Conservation (phyloP, 2,113 vertebrate species). For the Hypocryptadius cinnamomeus region DNA sequence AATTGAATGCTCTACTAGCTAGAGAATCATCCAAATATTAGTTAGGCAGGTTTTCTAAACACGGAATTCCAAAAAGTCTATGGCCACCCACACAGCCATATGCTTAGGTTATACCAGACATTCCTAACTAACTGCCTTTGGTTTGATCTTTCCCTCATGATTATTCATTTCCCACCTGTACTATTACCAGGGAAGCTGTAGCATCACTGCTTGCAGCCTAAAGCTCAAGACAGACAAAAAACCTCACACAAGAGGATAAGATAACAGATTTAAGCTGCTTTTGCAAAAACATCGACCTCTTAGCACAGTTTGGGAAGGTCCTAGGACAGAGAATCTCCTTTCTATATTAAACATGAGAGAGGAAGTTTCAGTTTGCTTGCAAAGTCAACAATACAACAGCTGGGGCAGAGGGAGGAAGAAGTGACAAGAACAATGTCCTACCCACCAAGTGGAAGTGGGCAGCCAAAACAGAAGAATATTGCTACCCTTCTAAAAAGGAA, state of each 20-base stretch:
- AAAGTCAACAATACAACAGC: neutral
- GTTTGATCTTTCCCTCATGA: neutral
- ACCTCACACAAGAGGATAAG: neutral
- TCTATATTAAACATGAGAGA: neutral
- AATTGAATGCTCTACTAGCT: neutral
- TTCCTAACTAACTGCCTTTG: neutral
- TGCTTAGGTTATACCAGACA: neutral
- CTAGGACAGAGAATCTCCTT: neutral
- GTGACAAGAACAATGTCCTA: neutral
- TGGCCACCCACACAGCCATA: neutral
- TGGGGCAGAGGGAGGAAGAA: neutral
- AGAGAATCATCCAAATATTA: slow-evolving; percentile 15
- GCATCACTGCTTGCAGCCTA: neutral
- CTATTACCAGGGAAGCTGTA: neutral
- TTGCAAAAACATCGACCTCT: neutral
- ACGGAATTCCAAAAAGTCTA: neutral
- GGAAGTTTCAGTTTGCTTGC: neutral
- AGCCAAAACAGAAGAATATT: neutral
- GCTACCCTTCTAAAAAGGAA: neutral
- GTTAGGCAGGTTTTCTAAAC: slow-evolving; percentile 4
- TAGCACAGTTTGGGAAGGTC: neutral
- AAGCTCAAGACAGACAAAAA: neutral
- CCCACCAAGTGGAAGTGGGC: neutral
- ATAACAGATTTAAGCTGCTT: neutral
- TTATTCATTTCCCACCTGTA: neutral